Evolutionary conservation across 2,113 vertebrate species (phyloP).

Genomic region (Cygnus atratus): DNA sequence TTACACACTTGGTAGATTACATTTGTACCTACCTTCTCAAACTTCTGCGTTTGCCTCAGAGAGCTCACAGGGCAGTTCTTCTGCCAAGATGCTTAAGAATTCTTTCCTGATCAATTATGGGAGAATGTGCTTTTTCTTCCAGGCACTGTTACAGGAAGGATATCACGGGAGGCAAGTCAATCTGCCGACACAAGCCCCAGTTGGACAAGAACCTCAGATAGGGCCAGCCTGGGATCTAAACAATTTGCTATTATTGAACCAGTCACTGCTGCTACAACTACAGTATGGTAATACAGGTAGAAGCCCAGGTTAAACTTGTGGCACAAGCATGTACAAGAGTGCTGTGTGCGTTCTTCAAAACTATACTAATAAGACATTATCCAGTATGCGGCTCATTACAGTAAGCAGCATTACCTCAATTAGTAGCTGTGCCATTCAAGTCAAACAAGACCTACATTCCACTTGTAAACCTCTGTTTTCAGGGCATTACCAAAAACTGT

Average conservation of each 20-base stretch:
- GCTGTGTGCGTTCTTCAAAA: background rate
- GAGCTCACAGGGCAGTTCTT: background rate
- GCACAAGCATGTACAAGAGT: accelerated
- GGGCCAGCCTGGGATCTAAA: background rate
- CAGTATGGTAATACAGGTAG: accelerated
- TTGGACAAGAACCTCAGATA: background rate
- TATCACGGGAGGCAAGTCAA: background rate
- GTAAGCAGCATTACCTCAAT: background rate
- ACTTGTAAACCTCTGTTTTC: background rate
- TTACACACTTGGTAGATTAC: background rate
- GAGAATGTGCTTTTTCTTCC: background rate
- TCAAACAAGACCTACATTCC: background rate
- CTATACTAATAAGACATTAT: background rate
- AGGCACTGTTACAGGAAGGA: background rate
- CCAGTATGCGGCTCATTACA: accelerated
- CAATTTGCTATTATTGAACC: background rate
- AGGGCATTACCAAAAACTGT: background rate
- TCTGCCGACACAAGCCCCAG: background rate
- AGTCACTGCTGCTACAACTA: background rate
- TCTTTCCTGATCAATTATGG: background rate
- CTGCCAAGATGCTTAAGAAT: background rate
- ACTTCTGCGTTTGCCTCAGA: background rate
- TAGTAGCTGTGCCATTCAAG: background rate
- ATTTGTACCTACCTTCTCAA: background rate
- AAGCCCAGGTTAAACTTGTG: background rate